A percentile compares a stretch with the other conserved stretches of the same genome.
phyloP scores from a whole-genome alignment of 2,113 vertebrate species.

The Trogon melanurus region DNA sequence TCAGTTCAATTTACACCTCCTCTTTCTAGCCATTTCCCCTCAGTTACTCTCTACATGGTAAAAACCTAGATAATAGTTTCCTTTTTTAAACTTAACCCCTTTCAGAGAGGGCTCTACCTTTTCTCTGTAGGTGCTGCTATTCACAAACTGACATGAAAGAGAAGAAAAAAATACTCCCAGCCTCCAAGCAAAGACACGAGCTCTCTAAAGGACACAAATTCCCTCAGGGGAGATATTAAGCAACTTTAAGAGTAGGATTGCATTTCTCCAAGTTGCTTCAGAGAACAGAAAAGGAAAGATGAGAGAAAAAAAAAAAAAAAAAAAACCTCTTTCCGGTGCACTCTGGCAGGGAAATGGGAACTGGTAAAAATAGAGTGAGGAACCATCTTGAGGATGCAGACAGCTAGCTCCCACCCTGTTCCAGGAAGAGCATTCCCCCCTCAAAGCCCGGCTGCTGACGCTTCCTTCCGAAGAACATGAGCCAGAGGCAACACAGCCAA shows the following conservation, averaged over 20 bases:
- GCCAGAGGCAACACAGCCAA: background rate
- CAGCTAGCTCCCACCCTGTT: background rate
- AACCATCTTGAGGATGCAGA: slow-evolving; percentile 44
- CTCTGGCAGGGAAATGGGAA: slow-evolving; percentile 52
- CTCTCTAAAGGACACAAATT: background rate
- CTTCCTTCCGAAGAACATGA: background rate
- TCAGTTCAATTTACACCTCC: background rate
- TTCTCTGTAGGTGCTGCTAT: background rate
- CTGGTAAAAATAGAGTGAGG: slow-evolving; percentile 58
- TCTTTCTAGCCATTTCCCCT: background rate
- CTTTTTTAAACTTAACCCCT: background rate
- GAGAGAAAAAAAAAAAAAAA: background rate
- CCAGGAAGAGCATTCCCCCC: background rate
- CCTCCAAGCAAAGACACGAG: background rate
- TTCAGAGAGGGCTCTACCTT: background rate
- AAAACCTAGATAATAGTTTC: background rate
- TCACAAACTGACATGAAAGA: background rate
- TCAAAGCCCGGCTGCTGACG: background rate
- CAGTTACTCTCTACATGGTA: background rate
- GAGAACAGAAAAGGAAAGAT: slow-evolving; percentile 38
- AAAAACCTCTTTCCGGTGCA: slow-evolving; percentile 28
- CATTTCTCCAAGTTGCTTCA: slow-evolving; percentile 7
- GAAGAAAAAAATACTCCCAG: background rate
- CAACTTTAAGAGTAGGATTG: background rate
- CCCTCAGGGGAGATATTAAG: background rate